Base-by-base conservation (phyloP, 2,797 vertebrate genomes). In the Rallus crepitans region DNA sequence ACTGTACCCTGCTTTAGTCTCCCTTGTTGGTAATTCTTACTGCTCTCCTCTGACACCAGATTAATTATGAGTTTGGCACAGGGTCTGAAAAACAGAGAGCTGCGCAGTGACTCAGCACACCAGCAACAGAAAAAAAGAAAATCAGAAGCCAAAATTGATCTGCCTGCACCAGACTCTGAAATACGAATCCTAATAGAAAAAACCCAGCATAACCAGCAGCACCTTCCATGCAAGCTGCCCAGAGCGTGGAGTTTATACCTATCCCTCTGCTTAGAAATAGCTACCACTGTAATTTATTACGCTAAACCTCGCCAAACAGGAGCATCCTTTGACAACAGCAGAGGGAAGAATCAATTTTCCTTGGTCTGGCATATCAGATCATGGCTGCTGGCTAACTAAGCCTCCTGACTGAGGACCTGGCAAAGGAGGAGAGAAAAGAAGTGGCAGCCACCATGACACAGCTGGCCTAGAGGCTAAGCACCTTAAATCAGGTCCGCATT, bases 341-440 rank as follows among this genome's bases (percentile, higher is more conserved):
- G 28, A 82, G n/a, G 53, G 45, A 90, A 72, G 61, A 95, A 91
- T 84, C 23, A 39, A 19, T 91, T 85, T 66, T 89, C 56, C 33
- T 64, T 37, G 7, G 23, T 60, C 35, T 0, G 0, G 72, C 53
- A 64, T 81, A 86, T 63, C 71, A 89, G 50, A 64, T 71, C 3
- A 6, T 7, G 40, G 61, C 53, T 83, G 21, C 31, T 3, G 5
- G 50, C 28, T 79, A 92, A 86, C 53, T 53, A 68, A 64, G 31
- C 33, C 55, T 95, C 2, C 2, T 76, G 65, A 84, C 13, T 30
- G 42, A 25, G 23, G 75, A 82, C 19, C n/a, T 25, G 83, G 88
- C 63, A 94, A 93, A 86, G 27, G 33, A 63, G n/a, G 27, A 82
- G 28, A 77, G 31, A 87, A 93, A 91, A 92, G 70, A 85, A 79